These are phyloP conservation scores for Neosilurus mollespiculum DNA, from an alignment of 2,797 vertebrate species.

Conservation along the genomic window DNA sequence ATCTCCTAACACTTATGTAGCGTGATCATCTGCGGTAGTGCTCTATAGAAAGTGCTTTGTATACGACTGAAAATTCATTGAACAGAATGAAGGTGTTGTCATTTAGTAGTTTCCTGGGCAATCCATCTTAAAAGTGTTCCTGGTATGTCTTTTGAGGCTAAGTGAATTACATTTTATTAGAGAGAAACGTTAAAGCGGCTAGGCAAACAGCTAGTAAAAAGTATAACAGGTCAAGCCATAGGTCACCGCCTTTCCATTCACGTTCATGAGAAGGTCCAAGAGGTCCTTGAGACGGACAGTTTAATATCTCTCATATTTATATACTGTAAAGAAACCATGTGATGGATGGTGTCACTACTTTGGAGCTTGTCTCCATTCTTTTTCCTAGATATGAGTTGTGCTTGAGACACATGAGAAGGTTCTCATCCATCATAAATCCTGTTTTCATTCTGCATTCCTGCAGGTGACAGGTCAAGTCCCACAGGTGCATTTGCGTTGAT, in stretches of 20 bases:
- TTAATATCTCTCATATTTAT: conserved; percentile 50
- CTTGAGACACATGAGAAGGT: conserved; percentile 10
- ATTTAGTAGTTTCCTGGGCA: conserved; percentile 46
- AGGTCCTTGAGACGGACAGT: conserved; percentile 39
- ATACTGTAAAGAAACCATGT: conserved; percentile 36
- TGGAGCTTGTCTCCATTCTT: conserved; percentile 12
- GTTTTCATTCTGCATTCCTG: conserved; percentile 42
- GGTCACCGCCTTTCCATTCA: conserved; percentile 11
- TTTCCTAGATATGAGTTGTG: background rate
- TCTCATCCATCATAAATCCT: conserved; percentile 49
- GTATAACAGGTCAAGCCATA: conserved; percentile 22
- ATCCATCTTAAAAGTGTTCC: conserved; percentile 50
- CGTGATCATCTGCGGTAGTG: conserved; percentile 1
- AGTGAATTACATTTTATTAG: conserved; percentile 35
- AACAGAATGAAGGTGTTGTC: conserved; percentile 20
- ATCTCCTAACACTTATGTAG: conserved; percentile 13
- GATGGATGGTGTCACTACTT: conserved; percentile 37
- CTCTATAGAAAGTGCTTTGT: conserved; percentile 19
- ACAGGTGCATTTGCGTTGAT: conserved; percentile 55
- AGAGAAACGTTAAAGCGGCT: conserved; percentile 26
- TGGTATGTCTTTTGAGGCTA: conserved; percentile 47
- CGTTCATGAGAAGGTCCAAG: conserved; percentile 35
- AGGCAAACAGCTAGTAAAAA: conserved; percentile 33
- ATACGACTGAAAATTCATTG: conserved; percentile 19
- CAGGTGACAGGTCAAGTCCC: conserved; percentile 46